These are phyloP conservation scores for Netelia fuscicornis DNA, from an alignment of 2,888 invertebrate species.

Conservation along the genomic window DNA sequence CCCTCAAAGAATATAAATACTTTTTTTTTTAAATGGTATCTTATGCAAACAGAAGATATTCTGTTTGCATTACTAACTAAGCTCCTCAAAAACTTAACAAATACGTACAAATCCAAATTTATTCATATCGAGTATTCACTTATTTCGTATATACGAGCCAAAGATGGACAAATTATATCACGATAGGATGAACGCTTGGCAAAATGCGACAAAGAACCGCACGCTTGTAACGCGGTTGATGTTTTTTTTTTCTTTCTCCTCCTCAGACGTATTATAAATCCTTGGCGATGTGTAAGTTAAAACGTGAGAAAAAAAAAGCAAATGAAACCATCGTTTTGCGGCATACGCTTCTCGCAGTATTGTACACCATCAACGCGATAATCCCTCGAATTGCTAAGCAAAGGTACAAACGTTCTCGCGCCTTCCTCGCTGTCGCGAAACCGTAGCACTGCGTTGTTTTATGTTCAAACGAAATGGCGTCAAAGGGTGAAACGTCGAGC, in stretches of 20 bases:
- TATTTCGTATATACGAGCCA: no score
- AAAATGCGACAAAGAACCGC: background rate
- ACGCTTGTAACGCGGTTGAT: conserved; percentile 22
- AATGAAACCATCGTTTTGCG: background rate
- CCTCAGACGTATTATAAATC: conserved; percentile 12
- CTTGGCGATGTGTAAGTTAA: background rate
- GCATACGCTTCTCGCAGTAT: no score
- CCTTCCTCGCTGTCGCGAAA: conserved; percentile 49
- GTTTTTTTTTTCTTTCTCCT: background rate
- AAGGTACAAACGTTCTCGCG: conserved; percentile 51
- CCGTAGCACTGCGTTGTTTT: conserved; percentile 45
- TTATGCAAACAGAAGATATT: no score
- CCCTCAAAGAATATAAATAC: no score
- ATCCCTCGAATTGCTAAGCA: conserved; percentile 56
- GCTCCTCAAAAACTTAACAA: no score
- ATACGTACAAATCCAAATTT: no score
- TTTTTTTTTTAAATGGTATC: no score
- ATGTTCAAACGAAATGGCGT: conserved; percentile 49
- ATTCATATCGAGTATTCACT: no score
- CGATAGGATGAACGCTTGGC: background rate
- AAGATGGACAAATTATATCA: background rate
- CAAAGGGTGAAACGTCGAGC: conserved; percentile 65
- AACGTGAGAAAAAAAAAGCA: background rate
- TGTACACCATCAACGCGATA: conserved; percentile 18
- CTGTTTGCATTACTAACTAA: no score